Conservation (phyloP, 2,888 invertebrate genomes). For the Periphyllus acericola region DNA sequence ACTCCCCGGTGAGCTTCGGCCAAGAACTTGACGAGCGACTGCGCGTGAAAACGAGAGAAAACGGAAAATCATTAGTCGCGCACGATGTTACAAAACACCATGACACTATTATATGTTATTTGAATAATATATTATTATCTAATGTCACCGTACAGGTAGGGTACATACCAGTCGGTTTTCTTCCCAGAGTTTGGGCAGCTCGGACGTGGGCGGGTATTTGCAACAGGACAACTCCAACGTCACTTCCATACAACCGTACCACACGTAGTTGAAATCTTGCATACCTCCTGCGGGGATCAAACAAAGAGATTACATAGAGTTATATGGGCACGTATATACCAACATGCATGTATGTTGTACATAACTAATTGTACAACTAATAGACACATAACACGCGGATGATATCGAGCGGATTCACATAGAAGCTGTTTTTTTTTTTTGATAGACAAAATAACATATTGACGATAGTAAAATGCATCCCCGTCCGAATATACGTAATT, state of each 20-base stretch:
- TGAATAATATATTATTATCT: background rate
- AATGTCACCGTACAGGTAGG: background rate
- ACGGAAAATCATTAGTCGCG: background rate
- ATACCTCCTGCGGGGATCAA: slow-evolving; percentile 70
- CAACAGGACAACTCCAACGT: slow-evolving; percentile 77
- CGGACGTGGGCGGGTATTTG: slow-evolving; percentile 72
- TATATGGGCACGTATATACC: slow-evolving; percentile 3
- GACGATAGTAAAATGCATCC: too few species aligned
- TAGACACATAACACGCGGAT: too few species aligned
- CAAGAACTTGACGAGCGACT: slow-evolving; percentile 71
- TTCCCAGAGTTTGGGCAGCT: slow-evolving; percentile 71
- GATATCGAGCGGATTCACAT: too few species aligned
- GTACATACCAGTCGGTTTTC: slow-evolving; percentile 71
- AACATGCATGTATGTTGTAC: too few species aligned
- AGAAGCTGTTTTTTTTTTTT: too few species aligned
- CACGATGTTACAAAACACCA: too few species aligned
- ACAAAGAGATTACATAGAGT: background rate
- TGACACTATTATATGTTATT: background rate
- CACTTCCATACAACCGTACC: slow-evolving; percentile 75
- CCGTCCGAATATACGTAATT: too few species aligned
- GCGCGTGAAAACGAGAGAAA: slow-evolving; percentile 63
- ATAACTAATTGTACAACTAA: too few species aligned
- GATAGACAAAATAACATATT: too few species aligned
- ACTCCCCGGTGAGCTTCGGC: slow-evolving; percentile 73
- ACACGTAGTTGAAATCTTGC: slow-evolving; percentile 78